Evolutionary conservation across 1,140 invertebrate species (phyloP).

Genomic region (Philotrypesis tridentata): DNA sequence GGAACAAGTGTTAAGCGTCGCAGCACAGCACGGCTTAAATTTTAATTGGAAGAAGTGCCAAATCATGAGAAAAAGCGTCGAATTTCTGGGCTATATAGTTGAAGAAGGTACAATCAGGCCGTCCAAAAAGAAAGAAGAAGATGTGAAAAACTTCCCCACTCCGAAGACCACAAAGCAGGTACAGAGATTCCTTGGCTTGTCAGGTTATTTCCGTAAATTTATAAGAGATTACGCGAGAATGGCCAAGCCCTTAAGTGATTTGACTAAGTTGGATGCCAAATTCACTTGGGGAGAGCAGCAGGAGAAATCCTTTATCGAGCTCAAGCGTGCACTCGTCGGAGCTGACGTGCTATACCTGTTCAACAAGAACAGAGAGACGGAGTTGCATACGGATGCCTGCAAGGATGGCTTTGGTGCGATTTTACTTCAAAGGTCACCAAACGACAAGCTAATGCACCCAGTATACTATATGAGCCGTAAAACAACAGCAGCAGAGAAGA

Average conservation of each 20-base stretch:
- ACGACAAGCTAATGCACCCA: constrained; percentile 54
- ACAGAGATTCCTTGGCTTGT: not conserved
- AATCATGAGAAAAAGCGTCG: too few relatives aligned
- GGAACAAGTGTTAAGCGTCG: not conserved
- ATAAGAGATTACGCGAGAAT: not conserved
- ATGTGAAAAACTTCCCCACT: not conserved
- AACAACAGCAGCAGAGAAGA: constrained; percentile 56
- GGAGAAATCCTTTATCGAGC: not conserved
- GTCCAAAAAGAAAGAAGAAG: not conserved
- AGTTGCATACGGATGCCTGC: constrained; percentile 63
- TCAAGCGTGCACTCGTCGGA: not conserved
- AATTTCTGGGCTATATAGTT: not conserved
- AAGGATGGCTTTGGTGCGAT: too few relatives aligned
- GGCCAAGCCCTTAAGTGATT: constrained; percentile 21
- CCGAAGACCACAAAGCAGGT: not conserved
- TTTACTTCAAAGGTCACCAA: constrained; percentile 28
- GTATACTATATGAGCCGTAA: constrained; percentile 58
- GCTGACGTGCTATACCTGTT: constrained; percentile 26
- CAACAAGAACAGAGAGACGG: constrained; percentile 26
- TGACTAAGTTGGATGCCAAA: not conserved
- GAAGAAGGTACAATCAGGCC: not conserved
- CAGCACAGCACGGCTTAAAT: not conserved
- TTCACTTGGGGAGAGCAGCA: not conserved
- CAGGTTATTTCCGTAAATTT: constrained; percentile 10
- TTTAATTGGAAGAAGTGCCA: constrained; percentile 38